Base-by-base conservation (phyloP, 2,888 invertebrate genomes). In the Rhogogaster chlorosoma region DNA sequence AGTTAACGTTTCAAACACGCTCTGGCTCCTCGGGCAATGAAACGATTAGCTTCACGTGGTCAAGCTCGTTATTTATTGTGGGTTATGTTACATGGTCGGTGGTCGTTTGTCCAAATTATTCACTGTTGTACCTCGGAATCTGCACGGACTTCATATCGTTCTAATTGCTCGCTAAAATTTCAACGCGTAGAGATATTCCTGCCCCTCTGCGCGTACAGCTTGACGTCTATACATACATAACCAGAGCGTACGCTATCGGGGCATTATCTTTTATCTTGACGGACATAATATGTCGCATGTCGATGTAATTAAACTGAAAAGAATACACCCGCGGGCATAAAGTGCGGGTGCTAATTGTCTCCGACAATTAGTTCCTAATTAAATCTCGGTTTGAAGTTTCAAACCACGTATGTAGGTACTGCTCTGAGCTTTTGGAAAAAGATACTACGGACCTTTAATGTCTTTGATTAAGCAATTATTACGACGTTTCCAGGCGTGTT, bases 11-110 rank as follows among this genome's bases (percentile, higher is more conserved):
- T n/a, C 18, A 77, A 77, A 49, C 36, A 77, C 42, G 61, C 38
- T 49, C 18, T 67, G 4, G 22, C 18, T 83, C n/a, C 29, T 89
- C 88, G 89, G 89, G 91, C 91, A 92, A 92, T 92, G 90, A 90
- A 91, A 90, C 92, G 92, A 91, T 92, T 92, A 92, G 90, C 91
- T 91, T 22, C 89, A 91, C 91, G 91, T 88, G 89, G 89, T 89
- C 89, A 87, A 88, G 87, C 87, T 88, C 87, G 90, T 91, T 91
- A 91, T 91, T 92, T 91, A 91, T 91, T 89, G 90, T 89, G 88
- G 89, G 87, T 45, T 80, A n/a, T 88, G 89, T 90, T 91, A 90
- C 90, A 90, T 90, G 89, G 89, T 88, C 87, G 88, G 86, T 87
- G 88, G 88, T 89, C 80, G 38, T 67, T 70, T 45, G 67, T 45